These are phyloP conservation scores for Deroplatys truncata DNA, from an alignment of 2,888 invertebrate species.

Conservation along the genomic window DNA sequence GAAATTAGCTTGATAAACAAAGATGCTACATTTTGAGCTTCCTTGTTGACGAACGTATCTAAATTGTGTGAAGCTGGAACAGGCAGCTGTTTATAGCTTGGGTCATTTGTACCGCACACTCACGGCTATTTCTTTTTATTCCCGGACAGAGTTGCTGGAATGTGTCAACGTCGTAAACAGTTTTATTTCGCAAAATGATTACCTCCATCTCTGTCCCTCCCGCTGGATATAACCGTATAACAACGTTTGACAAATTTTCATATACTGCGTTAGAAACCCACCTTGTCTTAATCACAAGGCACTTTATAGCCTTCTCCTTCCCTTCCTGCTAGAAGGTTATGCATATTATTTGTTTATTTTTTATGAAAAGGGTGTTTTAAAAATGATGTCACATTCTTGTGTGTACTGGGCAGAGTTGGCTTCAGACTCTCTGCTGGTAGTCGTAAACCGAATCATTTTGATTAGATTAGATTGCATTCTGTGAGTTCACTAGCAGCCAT, in stretches of 20 bases:
- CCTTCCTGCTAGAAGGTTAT: not conserved
- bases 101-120: not conserved
- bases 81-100: not conserved
- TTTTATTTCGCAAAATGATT: slow-evolving; percentile 1
- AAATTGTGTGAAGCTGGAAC: not conserved
- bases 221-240: not conserved
- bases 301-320: not conserved
- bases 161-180: not conserved
- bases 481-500: too few relatives aligned
- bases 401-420: too few relatives aligned
- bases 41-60: not conserved
- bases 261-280: not conserved
- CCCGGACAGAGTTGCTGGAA: not conserved
- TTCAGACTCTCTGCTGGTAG: too few relatives aligned
- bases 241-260: slow-evolving; percentile 12
- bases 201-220: not conserved
- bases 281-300: not conserved
- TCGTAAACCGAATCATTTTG: too few relatives aligned
- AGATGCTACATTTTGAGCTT: not conserved
- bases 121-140: not conserved
- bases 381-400: not conserved
- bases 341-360: not conserved
- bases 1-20: too few relatives aligned
- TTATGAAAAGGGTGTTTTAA: not conserved
- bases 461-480: too few relatives aligned